Evolutionary conservation across 2,797 vertebrate species (phyloP), one percentile per base, ranked within the genome.

Genomic region (Pantherophis alleghaniensis): DNA sequence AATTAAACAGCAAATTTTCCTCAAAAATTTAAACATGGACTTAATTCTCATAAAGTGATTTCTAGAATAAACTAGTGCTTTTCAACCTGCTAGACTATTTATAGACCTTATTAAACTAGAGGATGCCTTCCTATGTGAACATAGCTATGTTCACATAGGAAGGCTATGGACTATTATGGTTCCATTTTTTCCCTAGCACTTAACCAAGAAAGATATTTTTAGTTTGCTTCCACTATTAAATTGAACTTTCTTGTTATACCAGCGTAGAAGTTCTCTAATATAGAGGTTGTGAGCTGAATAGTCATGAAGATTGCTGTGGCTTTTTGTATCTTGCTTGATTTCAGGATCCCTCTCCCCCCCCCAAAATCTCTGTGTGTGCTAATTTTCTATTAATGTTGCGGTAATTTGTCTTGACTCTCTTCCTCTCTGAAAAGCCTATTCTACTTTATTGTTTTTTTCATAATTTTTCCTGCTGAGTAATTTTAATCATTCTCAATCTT

Each of bases 401-500:
- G 1, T 93, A 53, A 95, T 93, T 92, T 90, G 89, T 60, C 91
- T 86, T 69, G 24, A 61, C 74, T 55, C 92, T 88, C 93, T 28
- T 22, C 9, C 5, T 69, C 51, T n/a, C 91, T 91, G 24, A 83
- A 93, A 13, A 59, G 9, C 14, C n/a, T 5, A 18, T 57, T 91
- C 87, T 69, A 60, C 26, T 22, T 69, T 92, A 32, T 90, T 28
- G 11, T 91, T 95, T 91, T 55, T 55, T 91, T 53, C 94, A 94
- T 1, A 93, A 12, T 66, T 93, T 24, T 94, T 74, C 95, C 94
- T 94, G 90, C 53, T 94, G 92, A 93, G 94, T 95, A 91, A 28
- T 90, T 96, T 95, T 94, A 97, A 95, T 94, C 92, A 97, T 94
- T 97, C 95, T 95, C 96, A 88, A 96, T 91, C 94, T 95, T 97